These are phyloP conservation scores for Anthopleura sola DNA, from an alignment of 64 coral and sea anemone species.

Conservation along the genomic window DNA sequence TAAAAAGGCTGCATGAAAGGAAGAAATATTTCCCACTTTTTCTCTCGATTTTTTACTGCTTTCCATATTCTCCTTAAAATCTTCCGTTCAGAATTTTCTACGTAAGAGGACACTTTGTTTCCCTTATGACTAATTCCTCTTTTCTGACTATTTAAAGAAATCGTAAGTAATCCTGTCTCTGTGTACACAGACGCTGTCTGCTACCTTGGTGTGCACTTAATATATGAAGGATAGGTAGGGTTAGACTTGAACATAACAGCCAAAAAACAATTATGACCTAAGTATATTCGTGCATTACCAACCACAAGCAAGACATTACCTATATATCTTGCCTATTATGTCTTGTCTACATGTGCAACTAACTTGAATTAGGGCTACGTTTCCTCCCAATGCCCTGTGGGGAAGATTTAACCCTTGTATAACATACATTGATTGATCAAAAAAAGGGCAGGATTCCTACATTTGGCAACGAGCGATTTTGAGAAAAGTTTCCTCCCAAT, in stretches of 20 bases:
- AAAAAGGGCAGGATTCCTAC: not conserved
- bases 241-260: too few relatives aligned
- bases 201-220: not conserved
- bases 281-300: not conserved
- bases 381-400: not conserved
- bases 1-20: not conserved
- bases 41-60: not conserved
- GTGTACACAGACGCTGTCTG: not conserved
- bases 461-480: not conserved
- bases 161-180: not conserved
- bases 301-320: too few relatives aligned
- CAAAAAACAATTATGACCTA: not conserved
- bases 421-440: not conserved
- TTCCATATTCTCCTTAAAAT: not conserved
- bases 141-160: not conserved
- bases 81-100: not conserved
- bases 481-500: too few relatives aligned
- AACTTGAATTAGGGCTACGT: not conserved
- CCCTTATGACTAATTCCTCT: not conserved
- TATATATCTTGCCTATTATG: too few relatives aligned
- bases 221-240: not conserved
- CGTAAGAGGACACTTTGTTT: not conserved
- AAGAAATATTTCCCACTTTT: too few relatives aligned
- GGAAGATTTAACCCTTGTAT: not conserved
- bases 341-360: too few relatives aligned